Percentiles rank a stretch among this genome's conserved stretches.
phyloP scores from a whole-genome alignment of 1,140 invertebrate species.

The Medauroidea extradentata region DNA sequence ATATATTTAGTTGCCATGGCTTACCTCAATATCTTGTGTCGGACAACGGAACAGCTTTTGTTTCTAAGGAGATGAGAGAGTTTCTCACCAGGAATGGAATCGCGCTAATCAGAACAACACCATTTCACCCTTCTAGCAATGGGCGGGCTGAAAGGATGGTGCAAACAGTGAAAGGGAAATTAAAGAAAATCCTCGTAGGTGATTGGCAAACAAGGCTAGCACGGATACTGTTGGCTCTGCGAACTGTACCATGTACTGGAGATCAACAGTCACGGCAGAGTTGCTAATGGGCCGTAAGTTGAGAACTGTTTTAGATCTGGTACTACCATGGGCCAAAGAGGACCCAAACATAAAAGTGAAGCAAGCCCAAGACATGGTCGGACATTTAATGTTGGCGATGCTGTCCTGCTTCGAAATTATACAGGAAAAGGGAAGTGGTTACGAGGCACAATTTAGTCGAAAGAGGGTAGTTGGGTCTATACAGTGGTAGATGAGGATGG shows the following conservation, averaged over 20 bases:
- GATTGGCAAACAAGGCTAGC: background rate
- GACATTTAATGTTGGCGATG: too few relatives aligned
- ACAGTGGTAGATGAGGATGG: too few relatives aligned
- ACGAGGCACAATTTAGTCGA: too few relatives aligned
- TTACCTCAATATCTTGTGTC: slow-evolving; percentile 21
- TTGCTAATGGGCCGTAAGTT: background rate
- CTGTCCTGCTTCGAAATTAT: background rate
- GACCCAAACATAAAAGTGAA: background rate
- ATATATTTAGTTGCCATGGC: slow-evolving; percentile 22
- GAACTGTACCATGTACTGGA: background rate
- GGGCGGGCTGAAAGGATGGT: slow-evolving; percentile 30
- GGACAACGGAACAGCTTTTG: slow-evolving; percentile 31
- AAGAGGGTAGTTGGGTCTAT: too few relatives aligned
- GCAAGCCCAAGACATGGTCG: background rate
- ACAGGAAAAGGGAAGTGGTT: too few relatives aligned
- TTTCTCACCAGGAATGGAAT: slow-evolving; percentile 24
- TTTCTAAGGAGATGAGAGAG: slow-evolving; percentile 22
- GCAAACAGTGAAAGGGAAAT: slow-evolving; percentile 19
- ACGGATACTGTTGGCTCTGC: background rate
- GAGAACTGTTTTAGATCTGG: background rate
- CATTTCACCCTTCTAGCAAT: slow-evolving; percentile 30
- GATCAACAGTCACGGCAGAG: background rate
- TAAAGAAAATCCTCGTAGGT: background rate
- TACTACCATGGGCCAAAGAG: background rate
- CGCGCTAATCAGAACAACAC: slow-evolving; percentile 20